Evolutionary conservation across 2,888 invertebrate species (phyloP), one percentile per base, ranked within the genome.

Genomic region (Deilephila porcellus): DNA sequence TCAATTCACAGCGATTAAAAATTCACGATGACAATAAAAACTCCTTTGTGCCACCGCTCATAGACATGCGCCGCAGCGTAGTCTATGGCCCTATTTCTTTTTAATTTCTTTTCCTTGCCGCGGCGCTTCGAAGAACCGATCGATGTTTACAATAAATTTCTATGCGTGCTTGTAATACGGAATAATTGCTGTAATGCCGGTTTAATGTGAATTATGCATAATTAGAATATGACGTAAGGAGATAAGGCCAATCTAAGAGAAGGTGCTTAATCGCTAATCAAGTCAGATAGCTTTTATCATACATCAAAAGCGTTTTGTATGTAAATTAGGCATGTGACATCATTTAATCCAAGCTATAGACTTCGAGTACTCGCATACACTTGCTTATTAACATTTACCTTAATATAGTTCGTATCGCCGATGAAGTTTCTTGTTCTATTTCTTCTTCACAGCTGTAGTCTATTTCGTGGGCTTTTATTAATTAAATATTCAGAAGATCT

Each of bases 91-190:
- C 60, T 74, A 88, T 90, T 92, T 91, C 90, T 92, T 91, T 92
- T 92, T 91, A 91, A 91, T 91, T 90, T 90, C 89, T 88, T 88
- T 90, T 87, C 80, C 82, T 79, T 78, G 86, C 90, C 91, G 91
- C 73, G 34, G 34, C 63, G 60, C 56, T 62, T 56, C 62, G 73
- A 62, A 56, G 62, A 71, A 63, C 25, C 71, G 37, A 71, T 72
- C 71, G 71, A 63, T 73, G 71, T 56, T 56, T 52, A 67, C 73
- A 73, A 37, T 70, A 73, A 74, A 72, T 63, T 67, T 72, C 52
- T n/a, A 70, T 20, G 8, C 63, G 71, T 73, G 73, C n/a, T 56
- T 71, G 17, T 53, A 29, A 73, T 73, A 71, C 45, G 17, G 6
- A 45, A 52, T 67, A 25, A n/a, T 20, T 64, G 37, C 20, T 64